Base-by-base conservation (phyloP, 2,888 invertebrate genomes). In the Dicyrtoma fusca region DNA sequence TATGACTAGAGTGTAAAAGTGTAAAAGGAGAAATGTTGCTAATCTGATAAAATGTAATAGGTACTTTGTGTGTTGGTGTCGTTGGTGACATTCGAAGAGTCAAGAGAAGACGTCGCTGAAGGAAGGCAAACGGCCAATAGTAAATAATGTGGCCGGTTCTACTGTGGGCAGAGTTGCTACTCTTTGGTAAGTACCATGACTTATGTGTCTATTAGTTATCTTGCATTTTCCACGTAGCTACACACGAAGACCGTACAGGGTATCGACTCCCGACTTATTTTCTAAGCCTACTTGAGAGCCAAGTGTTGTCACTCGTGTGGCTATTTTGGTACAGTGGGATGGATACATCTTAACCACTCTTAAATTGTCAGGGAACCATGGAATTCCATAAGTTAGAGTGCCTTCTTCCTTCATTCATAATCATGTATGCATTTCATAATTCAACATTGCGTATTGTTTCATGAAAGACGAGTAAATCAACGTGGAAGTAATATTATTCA, bases 101-200 rank as follows among this genome's bases (percentile, higher is more conserved):
- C 61, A 61, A 61, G 13, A 19, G 55, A 55, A 55, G 55, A 55
- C 19, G 19, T 55, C 17, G 19, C n/a, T 13, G 26, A 3, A 11
- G 14, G 17, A 25, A 57, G 14, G 3, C 34, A 8, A 34, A 34
- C 3, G 34, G 34, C 34, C 34, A 34, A 8, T 34, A 34, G 34
- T 25, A 23, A 55, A 59, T 45, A 42, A 68, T 68, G 68, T 68
- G 68, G 68, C 57, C 55, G 17, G 55, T 68, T 17, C 14, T 68
- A n/a, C 25, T 68, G 0, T 68, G 68, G 68, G 57, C 57, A 5
- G 68, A 68, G 55, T 57, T 68, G 13, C 68, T 68, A 44, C 68
- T 68, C 6, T 68, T 68, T 45, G 68, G 68, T 68, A 68, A 68
- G 68, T 19, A 10, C 17, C n/a, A 25, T 21, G 23, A 6, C 17